These are phyloP conservation scores for Diaperis boleti DNA, from an alignment of 2,888 invertebrate species.

Conservation along the genomic window DNA sequence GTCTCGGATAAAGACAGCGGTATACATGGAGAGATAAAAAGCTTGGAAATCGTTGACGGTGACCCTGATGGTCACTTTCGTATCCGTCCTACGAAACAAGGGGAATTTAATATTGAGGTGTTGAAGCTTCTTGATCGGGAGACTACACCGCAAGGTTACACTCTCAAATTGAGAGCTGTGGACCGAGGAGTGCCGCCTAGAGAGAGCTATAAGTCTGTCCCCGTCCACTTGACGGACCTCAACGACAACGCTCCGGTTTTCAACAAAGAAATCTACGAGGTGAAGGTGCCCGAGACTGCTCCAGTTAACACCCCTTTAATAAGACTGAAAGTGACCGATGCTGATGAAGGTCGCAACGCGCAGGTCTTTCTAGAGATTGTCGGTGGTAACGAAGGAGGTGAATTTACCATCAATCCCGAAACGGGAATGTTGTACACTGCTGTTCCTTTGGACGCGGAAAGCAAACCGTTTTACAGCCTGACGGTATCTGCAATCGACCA, in stretches of 20 bases:
- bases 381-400: slow-evolving; percentile 90
- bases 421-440: slow-evolving; percentile 92
- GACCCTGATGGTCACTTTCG: slow-evolving; percentile 92
- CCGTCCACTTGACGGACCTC: slow-evolving; percentile 83
- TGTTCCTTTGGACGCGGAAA: slow-evolving; percentile 85
- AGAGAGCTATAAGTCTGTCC: slow-evolving; percentile 83
- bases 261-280: slow-evolving; percentile 87
- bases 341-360: slow-evolving; percentile 84
- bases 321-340: slow-evolving; percentile 87
- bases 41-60: slow-evolving; percentile 87
- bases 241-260: slow-evolving; percentile 92
- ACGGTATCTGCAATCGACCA: slow-evolving; percentile 93
- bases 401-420: slow-evolving; percentile 87
- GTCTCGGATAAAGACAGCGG: slow-evolving; percentile 88
- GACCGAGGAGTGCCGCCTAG: slow-evolving; percentile 87
- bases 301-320: slow-evolving; percentile 91
- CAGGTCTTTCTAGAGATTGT: slow-evolving; percentile 89
- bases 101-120: slow-evolving; percentile 85
- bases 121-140: slow-evolving; percentile 84
- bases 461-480: slow-evolving; percentile 84
- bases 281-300: slow-evolving; percentile 88
- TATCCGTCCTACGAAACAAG: slow-evolving; percentile 74
- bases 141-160: slow-evolving; percentile 83
- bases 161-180: slow-evolving; percentile 85
- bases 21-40: slow-evolving; percentile 85